A percentile compares a stretch with the other conserved stretches of the same genome.
phyloP scores from a whole-genome alignment of 1,140 invertebrate genomes.

The Ceratina australensis region DNA sequence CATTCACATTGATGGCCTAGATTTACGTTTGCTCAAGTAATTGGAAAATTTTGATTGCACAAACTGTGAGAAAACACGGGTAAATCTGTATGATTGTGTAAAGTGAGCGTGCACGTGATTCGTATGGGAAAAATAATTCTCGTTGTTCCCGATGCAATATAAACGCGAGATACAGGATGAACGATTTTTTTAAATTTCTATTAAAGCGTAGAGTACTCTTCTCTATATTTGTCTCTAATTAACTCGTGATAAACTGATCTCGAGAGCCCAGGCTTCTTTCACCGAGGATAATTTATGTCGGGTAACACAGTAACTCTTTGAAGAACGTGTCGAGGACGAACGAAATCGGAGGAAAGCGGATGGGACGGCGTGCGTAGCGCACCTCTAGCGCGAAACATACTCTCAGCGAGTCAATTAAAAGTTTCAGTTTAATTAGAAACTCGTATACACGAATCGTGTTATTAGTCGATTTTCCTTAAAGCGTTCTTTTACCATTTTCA shows the following conservation, averaged over 20 bases:
- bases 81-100: no score
- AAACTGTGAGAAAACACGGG: background rate
- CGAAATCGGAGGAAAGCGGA: constrained; percentile 45
- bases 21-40: background rate
- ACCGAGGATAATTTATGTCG: background rate
- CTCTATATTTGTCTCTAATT: background rate
- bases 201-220: no score
- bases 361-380: constrained; percentile 48
- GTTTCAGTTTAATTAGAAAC: constrained; percentile 80
- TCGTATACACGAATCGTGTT: constrained; percentile 50
- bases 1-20: background rate
- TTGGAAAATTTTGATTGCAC: background rate
- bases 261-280: background rate
- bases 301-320: background rate
- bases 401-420: constrained; percentile 79
- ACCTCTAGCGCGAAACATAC: constrained; percentile 69
- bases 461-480: no score
- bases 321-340: no score
- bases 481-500: background rate
- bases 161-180: no score
- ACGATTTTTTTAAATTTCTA: no score
- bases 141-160: no score
- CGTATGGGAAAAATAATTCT: no score
- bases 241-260: constrained; percentile 13
- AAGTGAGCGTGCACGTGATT: background rate